phyloP scores from a whole-genome alignment of 53 echinoderm and acorn worm genomes.

The Apostichopus leukothele region DNA sequence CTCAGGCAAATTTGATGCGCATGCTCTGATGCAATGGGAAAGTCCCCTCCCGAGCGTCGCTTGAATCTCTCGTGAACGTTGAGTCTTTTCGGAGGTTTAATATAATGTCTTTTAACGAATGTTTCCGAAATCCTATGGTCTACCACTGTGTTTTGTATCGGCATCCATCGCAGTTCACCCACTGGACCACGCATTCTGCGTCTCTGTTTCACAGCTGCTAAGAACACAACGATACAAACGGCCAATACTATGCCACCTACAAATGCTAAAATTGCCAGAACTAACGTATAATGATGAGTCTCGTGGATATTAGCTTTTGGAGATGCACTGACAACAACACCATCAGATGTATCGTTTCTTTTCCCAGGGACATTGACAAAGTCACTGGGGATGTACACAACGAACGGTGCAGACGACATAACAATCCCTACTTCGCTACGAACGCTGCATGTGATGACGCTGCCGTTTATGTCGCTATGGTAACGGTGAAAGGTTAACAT shows the following conservation, averaged over 20 bases:
- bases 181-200: neutral
- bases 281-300: neutral
- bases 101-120: conserved; percentile 30
- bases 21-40: conserved; percentile 29
- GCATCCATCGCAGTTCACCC: conserved; percentile 43
- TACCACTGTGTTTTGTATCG: conserved; percentile 41
- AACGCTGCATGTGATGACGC: conserved; percentile 28
- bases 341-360: neutral
- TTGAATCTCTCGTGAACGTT: conserved; percentile 32
- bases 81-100: conserved; percentile 32
- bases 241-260: conserved; percentile 23
- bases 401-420: neutral
- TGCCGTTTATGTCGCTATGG: conserved; percentile 38
- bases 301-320: neutral
- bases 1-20: conserved; percentile 33
- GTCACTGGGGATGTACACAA: neutral
- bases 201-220: neutral
- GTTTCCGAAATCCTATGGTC: conserved; percentile 30
- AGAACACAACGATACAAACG: conserved; percentile 1
- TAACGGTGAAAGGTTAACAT: conserved; percentile 35
- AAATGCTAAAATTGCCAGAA: conserved; percentile 29
- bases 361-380: neutral
- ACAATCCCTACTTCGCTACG: neutral
- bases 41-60: conserved; percentile 7
- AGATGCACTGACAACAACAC: neutral